These are phyloP conservation scores for Chromoteleia sp. DNA, from an alignment of 2,888 invertebrate genomes.

Conservation along the genomic window DNA sequence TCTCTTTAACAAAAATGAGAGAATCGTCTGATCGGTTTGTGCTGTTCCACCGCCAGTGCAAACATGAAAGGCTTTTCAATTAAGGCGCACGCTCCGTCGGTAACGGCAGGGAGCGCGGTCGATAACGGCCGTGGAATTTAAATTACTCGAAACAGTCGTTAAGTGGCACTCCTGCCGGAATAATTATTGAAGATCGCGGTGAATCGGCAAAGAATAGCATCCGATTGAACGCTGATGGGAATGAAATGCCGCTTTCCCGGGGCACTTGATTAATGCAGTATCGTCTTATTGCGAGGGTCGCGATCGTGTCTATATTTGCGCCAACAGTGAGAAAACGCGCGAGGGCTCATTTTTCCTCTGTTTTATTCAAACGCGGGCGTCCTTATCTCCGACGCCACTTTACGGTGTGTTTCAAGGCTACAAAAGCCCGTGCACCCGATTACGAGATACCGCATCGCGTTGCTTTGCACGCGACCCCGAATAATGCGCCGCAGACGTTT, in stretches of 20 bases:
- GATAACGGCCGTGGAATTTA: conserved; percentile 26
- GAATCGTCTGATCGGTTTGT: conserved; percentile 1
- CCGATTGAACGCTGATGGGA: conserved; percentile 56
- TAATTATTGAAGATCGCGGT: conserved; percentile 55
- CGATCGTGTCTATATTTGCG: conserved; percentile 66
- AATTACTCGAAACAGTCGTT: conserved; percentile 27
- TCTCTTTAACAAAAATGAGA: conserved; percentile 25
- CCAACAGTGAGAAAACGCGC: conserved; percentile 69
- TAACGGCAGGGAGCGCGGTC: conserved; percentile 31
- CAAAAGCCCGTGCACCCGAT: conserved; percentile 81
- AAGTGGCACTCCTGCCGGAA: conserved; percentile 44
- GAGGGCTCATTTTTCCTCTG: conserved; percentile 60
- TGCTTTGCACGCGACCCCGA: conserved; percentile 76
- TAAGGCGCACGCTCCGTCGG: conserved; percentile 34
- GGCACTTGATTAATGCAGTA: conserved; percentile 66
- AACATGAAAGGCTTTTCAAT: conserved; percentile 14
- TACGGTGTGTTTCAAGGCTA: conserved; percentile 78
- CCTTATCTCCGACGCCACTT: conserved; percentile 79
- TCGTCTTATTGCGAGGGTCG: conserved; percentile 60
- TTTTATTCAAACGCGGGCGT: conserved; percentile 76
- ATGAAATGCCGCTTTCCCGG: conserved; percentile 42
- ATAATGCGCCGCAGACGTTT: conserved; percentile 33
- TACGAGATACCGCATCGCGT: conserved; percentile 75
- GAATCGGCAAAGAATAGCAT: conserved; percentile 46
- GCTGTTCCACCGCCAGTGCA: background rate